phyloP scores from a whole-genome alignment of 2,797 vertebrate genomes.

The Propithecus perrieri region DNA sequence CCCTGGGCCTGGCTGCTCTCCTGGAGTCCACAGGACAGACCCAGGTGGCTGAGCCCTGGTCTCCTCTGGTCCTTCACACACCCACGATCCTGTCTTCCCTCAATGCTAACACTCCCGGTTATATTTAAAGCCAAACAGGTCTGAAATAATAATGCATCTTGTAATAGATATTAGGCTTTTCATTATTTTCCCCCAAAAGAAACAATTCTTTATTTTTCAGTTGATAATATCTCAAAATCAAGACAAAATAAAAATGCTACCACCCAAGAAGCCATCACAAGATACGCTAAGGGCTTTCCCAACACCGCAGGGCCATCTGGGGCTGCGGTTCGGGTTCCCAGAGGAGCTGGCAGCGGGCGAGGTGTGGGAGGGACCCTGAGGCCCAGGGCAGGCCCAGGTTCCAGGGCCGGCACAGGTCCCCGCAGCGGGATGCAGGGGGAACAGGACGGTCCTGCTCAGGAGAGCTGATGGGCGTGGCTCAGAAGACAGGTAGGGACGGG shows the following conservation, averaged over 20 bases:
- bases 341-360: background rate
- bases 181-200: background rate
- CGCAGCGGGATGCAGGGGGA: accelerated
- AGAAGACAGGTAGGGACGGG: background rate
- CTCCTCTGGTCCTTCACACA: background rate
- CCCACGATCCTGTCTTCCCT: background rate
- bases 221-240: background rate
- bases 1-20: background rate
- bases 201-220: no score
- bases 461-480: background rate
- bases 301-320: accelerated
- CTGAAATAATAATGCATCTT: background rate
- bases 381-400: background rate
- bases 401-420: background rate
- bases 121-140: accelerated
- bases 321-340: background rate
- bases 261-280: background rate
- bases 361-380: background rate
- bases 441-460: accelerated
- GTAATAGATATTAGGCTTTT: background rate
- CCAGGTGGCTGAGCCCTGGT: background rate
- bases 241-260: background rate
- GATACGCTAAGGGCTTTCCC: no score
- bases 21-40: background rate
- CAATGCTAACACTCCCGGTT: background rate